Evolutionary conservation across 2,888 invertebrate genomes (phyloP).

Genomic region (Stomorhina lunata): DNA sequence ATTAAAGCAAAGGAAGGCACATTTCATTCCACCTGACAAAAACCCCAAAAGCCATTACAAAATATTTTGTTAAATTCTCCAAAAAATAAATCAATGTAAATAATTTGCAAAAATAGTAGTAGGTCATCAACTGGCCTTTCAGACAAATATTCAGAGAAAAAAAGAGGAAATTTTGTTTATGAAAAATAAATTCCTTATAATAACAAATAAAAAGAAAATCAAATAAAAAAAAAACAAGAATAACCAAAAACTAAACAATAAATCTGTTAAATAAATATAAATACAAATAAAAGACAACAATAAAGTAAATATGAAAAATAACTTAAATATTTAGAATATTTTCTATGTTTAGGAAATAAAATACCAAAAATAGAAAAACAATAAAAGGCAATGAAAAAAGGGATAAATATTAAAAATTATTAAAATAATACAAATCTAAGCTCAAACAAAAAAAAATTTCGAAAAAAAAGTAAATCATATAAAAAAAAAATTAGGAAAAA

Average conservation of each 20-base stretch:
- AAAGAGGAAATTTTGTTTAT: not conserved
- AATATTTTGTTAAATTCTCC: slow-evolving; percentile 4
- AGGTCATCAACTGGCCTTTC: slow-evolving; percentile 55
- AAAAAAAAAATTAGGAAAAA: slow-evolving; percentile 3
- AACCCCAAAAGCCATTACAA: not conserved
- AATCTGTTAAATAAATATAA: slow-evolving; percentile 30
- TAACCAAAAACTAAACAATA: slow-evolving; percentile 4
- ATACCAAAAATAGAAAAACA: slow-evolving; percentile 31
- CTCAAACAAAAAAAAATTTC: slow-evolving; percentile 48
- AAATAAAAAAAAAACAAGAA: not conserved
- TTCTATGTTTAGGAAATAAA: slow-evolving; percentile 2
- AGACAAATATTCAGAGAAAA: not conserved
- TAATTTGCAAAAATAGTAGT: slow-evolving; percentile 61
- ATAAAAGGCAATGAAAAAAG: not conserved
- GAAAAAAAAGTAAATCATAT: not conserved
- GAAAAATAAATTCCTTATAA: too few species aligned
- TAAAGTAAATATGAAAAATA: slow-evolving; percentile 5
- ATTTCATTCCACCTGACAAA: not conserved
- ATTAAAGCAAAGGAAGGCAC: not conserved
- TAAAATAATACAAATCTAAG: slow-evolving; percentile 43
- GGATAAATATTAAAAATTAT: too few species aligned
- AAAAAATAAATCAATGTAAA: slow-evolving; percentile 45
- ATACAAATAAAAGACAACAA: not conserved
- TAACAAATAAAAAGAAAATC: not conserved
- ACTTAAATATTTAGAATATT: slow-evolving; percentile 19